Evolutionary conservation across 2,888 invertebrate species (phyloP), one percentile per base, ranked within the genome.

Genomic region (Pseudococcus jackbeardsleyi): DNA sequence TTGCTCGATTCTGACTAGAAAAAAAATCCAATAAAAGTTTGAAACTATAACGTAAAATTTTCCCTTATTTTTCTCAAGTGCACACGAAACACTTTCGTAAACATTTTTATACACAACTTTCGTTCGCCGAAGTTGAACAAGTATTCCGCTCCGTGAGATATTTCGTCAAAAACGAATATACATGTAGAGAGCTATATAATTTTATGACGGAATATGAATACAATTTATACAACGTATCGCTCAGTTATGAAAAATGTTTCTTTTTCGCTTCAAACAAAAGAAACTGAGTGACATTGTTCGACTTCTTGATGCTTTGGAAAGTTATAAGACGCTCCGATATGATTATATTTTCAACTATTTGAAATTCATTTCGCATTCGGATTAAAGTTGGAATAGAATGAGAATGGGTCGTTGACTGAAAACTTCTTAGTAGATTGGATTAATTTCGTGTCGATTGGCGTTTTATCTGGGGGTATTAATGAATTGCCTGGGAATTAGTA

Each of bases 141-240:
- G 54, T 54, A 54, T 54, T 54, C n/a, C 54, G 54, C n/a, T 54
- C n/a, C 54, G 54, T n/a, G n/a, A 54, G 54, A 54, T 54, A 54
- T 54, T 54, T 54, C 54, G 4, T n/a, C n/a, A 54, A 54, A 54
- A 54, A 54, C 54, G 54, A 54, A 54, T 54, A n/a, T 54, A 50
- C 11, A 54, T 54, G 54, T 54, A 54, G 15, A 54, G 15, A 54
- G 54, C 54, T 54, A 54, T 54, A 54, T 54, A 54, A 54, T 54
- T 54, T 54, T 54, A 54, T 8, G 54, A 54, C 54, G 54, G n/a
- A n/a, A n/a, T 54, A 54, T 54, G 54, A 54, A 54, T 54, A 54
- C 54, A 54, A n/a, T 54, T 54, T 54, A 54, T n/a, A 12, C 54
- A 54, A 54, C n/a, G 54, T 6, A 54, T n/a, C n/a, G 54, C n/a